Conservation (phyloP, 2,888 invertebrate genomes). For the Drosophila falleni region DNA sequence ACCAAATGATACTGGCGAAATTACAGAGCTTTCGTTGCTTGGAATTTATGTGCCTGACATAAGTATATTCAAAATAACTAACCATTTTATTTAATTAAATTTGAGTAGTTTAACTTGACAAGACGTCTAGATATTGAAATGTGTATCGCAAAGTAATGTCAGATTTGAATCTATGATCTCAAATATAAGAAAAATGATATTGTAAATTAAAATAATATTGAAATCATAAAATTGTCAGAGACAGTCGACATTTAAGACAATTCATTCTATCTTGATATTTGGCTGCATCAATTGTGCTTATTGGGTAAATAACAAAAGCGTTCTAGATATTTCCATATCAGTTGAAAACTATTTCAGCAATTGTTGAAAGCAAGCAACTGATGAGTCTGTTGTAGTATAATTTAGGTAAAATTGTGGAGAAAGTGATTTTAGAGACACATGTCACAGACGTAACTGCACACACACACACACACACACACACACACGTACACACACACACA, state of each 20-base stretch:
- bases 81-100: too few species aligned
- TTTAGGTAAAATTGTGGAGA: constrained; percentile 1
- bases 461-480: too few species aligned
- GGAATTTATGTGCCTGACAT: not conserved
- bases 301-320: not conserved
- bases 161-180: not conserved
- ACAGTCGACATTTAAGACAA: not conserved
- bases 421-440: constrained; percentile 26
- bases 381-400: constrained; percentile 2
- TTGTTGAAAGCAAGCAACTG: not conserved
- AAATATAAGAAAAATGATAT: not conserved
- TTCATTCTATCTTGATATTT: not conserved
- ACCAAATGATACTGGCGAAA: not conserved
- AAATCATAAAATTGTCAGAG: not conserved
- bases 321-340: not conserved
- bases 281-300: not conserved
- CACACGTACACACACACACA: not conserved
- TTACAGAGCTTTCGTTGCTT: not conserved
- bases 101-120: too few species aligned
- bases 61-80: too few species aligned
- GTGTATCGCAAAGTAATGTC: not conserved
- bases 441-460: constrained; percentile 3
- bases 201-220: not conserved
- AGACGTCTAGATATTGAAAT: not conserved
- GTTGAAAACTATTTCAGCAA: not conserved